Evolutionary conservation across 2,797 vertebrate genomes (phyloP).

Genomic region (Borostomias antarcticus): DNA sequence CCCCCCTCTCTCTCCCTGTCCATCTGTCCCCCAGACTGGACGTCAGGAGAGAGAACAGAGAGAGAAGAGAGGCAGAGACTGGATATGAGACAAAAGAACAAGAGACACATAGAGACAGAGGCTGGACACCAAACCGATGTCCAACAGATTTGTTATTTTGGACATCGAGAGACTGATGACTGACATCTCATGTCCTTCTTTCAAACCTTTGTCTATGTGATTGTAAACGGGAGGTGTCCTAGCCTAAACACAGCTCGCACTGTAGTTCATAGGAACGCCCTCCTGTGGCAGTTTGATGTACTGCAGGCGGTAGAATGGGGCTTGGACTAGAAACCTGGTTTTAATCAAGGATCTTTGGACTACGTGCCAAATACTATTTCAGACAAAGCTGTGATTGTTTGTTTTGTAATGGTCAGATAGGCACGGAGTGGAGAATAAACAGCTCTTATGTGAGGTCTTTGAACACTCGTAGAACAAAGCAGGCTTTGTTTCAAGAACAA

Average conservation of each 20-base stretch:
- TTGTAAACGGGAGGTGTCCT: not conserved
- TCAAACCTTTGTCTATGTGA: slow-evolving; percentile 13
- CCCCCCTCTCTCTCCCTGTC: slow-evolving; percentile 36
- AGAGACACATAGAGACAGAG: not conserved
- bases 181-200: slow-evolving; percentile 12
- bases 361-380: slow-evolving; percentile 18
- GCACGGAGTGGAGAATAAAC: too few species aligned
- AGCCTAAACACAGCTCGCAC: slow-evolving; percentile 13
- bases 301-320: not conserved
- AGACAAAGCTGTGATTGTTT: slow-evolving; percentile 21
- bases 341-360: slow-evolving; percentile 29
- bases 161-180: too few species aligned
- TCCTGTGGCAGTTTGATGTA: slow-evolving; percentile 10
- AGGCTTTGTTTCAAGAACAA: not conserved
- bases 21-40: slow-evolving; percentile 72
- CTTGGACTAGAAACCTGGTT: slow-evolving; percentile 18
- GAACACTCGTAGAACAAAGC: not conserved
- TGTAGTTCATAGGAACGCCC: slow-evolving; percentile 17
- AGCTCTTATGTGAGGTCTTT: too few species aligned
- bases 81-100: not conserved
- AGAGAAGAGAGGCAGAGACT: slow-evolving; percentile 29
- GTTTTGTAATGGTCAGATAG: slow-evolving; percentile 34
- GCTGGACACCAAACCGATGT: too few species aligned
- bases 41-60: slow-evolving; percentile 55
- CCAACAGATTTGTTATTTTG: too few species aligned